Evolutionary conservation across 2,888 invertebrate genomes (phyloP).

Genomic region (Peribatodes rhomboidaria): DNA sequence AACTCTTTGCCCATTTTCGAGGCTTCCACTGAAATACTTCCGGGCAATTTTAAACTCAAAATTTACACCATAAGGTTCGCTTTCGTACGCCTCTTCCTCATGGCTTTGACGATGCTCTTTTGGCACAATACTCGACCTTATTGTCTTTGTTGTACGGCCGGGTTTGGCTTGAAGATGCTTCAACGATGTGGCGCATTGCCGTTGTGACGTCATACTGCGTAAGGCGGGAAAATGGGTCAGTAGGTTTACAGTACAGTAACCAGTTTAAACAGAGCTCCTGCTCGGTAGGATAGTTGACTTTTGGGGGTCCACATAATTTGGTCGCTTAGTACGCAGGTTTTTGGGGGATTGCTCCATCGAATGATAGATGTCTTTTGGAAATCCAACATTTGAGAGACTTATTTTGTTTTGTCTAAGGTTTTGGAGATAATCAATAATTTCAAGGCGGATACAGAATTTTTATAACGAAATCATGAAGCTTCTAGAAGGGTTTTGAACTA

Average conservation of each 20-base stretch:
- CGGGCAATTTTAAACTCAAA: constrained; percentile 31
- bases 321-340: constrained; percentile 35
- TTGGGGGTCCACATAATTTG: constrained; percentile 17
- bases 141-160: constrained; percentile 47
- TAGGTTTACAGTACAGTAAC: constrained; percentile 60
- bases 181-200: constrained; percentile 69
- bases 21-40: constrained; percentile 19
- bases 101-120: constrained; percentile 26
- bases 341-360: constrained; percentile 20
- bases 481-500: no score
- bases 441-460: background rate
- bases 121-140: constrained; percentile 40
- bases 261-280: constrained; percentile 52
- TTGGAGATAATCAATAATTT: constrained; percentile 5
- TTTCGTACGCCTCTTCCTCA: constrained; percentile 37
- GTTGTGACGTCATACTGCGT: constrained; percentile 77
- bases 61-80: constrained; percentile 35
- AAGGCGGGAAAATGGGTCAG: constrained; percentile 68
- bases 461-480: no score
- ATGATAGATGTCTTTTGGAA: constrained; percentile 24
- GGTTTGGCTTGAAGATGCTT: constrained; percentile 51
- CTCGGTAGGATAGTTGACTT: constrained; percentile 13
- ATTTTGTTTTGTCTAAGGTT: background rate
- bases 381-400: constrained; percentile 5
- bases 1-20: constrained; percentile 34